Evolutionary conservation across 2,888 invertebrate genomes (phyloP), one percentile per base, ranked within the genome.

Genomic region (Nemurella pictetii): DNA sequence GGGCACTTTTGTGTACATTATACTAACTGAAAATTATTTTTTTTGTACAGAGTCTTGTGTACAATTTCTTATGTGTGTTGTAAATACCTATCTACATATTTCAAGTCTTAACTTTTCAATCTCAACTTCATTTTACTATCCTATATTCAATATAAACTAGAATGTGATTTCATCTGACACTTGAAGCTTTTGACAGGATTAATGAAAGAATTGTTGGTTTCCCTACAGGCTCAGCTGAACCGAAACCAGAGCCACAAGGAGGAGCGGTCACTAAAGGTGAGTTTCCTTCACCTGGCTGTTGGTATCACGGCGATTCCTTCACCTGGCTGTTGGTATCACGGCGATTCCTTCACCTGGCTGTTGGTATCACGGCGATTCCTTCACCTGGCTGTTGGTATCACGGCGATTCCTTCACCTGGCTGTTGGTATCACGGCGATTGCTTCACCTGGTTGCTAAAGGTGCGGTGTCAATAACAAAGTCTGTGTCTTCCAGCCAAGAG

Each of bases 211-310:
- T 20, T 2, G 20, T 55, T 55, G 55, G 20, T 20, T 55, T 20
- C n/a, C 1, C 20, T 20, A 3, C 55, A 55, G 55, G 55, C 55
- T 20, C 9, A 2, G 5, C 55, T 55, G 55, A 55, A 55, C 55
- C 55, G 15, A 55, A 55, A 55, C 82, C 82, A 27, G 82, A 82
- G 72, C 82, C 82, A 28, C 28, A 72, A 72, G 82, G 82, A 7
- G 55, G 5, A 28, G 82, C 82, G 5, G 73, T 82, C 29, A 72
- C 26, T 12, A 82, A 72, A 82, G 82, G 82, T 82, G 32, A 82
- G 15, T 7, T 2, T 55, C 20, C 20, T 55, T 55, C 20, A 12
- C 1, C 20, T 55, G 5, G 20, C n/a, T n/a, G 20, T 12, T 15
- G 20, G 1, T 7, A 12, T 55, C 55, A 55, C 55, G 15, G 3